These are phyloP conservation scores for Drosophila watanabei DNA, from an alignment of 1,140 invertebrate species.

Conservation along the genomic window DNA sequence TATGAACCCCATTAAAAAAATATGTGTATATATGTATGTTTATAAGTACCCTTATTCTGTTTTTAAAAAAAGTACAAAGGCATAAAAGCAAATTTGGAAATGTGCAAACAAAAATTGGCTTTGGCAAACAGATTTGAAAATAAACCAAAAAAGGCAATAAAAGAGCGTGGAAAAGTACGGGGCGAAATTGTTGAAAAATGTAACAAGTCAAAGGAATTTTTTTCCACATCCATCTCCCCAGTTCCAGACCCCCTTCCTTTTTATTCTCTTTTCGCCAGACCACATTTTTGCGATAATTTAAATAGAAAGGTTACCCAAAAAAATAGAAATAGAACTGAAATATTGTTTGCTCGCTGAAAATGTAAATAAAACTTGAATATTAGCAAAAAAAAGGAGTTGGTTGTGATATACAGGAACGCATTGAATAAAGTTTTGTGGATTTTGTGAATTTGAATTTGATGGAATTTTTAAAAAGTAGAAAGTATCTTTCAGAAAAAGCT, in stretches of 20 bases:
- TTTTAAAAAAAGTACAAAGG: slow-evolving; percentile 27
- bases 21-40: neutral
- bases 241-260: neutral
- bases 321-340: slow-evolving; percentile 15
- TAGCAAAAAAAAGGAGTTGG: slow-evolving; percentile 14
- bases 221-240: slow-evolving; percentile 11
- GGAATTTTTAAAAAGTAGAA: slow-evolving; percentile 11
- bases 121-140: slow-evolving; percentile 43
- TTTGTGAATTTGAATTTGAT: slow-evolving; percentile 19
- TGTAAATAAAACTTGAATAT: slow-evolving; percentile 29
- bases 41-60: neutral
- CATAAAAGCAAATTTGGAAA: slow-evolving; percentile 41
- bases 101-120: slow-evolving; percentile 41
- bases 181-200: slow-evolving; percentile 39
- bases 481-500: neutral
- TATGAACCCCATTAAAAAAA: slow-evolving; percentile 17
- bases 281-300: slow-evolving; percentile 42
- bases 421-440: slow-evolving; percentile 9
- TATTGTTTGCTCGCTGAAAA: slow-evolving; percentile 17
- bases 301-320: slow-evolving; percentile 26
- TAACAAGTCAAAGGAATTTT: slow-evolving; percentile 53
- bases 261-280: slow-evolving; percentile 10
- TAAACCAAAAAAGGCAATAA: slow-evolving; percentile 40
- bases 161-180: slow-evolving; percentile 29
- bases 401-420: neutral